phyloP scores from a whole-genome alignment of 2,888 invertebrate species.

The Lasioglossum figueresi region DNA sequence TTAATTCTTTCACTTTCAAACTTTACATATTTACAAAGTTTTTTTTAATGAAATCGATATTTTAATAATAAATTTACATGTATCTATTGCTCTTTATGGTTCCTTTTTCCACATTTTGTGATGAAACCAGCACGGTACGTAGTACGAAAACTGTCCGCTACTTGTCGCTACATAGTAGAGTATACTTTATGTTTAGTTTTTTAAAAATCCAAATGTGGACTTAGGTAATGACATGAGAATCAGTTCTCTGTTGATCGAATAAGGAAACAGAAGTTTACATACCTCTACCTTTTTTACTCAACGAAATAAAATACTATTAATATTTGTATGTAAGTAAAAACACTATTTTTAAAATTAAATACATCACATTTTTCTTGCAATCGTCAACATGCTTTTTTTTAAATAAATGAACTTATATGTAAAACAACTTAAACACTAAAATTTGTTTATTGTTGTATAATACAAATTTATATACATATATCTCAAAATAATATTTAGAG shows the following conservation, averaged over 20 bases:
- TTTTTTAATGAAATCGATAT: not conserved
- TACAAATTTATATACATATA: not conserved
- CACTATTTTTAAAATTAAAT: conserved; percentile 3
- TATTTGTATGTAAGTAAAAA: conserved; percentile 46
- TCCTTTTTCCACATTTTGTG: not conserved
- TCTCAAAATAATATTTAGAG: not conserved
- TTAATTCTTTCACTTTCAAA: conserved; percentile 2
- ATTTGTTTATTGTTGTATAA: not conserved
- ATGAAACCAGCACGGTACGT: not conserved
- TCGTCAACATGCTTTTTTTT: not conserved
- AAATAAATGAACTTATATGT: not conserved
- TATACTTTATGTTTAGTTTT: conserved; percentile 57
- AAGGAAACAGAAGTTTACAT: conserved; percentile 65
- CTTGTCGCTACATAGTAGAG: conserved; percentile 34
- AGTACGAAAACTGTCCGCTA: conserved; percentile 37
- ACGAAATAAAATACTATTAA: conserved; percentile 17
- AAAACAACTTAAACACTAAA: not conserved
- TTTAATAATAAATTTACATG: not conserved
- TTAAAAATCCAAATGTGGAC: conserved; percentile 70
- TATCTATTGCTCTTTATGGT: not conserved
- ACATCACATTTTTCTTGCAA: not conserved
- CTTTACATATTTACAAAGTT: not conserved
- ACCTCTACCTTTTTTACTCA: conserved; percentile 15
- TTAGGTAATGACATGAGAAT: conserved; percentile 73
- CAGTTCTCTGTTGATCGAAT: conserved; percentile 74